Evolutionary conservation across 2,797 vertebrate species (phyloP).

Genomic region (Petrocephalus schoutedeni): DNA sequence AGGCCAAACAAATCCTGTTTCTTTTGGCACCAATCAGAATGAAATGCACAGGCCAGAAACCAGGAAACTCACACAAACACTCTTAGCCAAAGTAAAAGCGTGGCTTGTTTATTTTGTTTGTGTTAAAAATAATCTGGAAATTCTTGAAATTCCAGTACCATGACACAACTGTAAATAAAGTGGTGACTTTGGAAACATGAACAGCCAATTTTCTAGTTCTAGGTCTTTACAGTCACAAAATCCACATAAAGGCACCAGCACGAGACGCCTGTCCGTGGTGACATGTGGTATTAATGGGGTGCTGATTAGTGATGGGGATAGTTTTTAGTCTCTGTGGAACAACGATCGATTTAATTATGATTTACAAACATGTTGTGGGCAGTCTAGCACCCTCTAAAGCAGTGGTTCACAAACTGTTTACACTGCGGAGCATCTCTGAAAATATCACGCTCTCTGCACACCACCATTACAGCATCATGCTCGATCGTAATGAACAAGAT

Average conservation of each 20-base stretch:
- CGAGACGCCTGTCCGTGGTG: not conserved
- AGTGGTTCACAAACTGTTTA: not conserved
- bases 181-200: not conserved
- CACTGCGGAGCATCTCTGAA: not conserved
- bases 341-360: not conserved
- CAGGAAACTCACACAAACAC: not conserved
- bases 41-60: not conserved
- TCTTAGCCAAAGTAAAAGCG: not conserved
- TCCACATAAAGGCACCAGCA: not conserved
- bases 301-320: not conserved
- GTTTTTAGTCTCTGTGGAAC: not conserved
- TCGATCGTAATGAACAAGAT: not conserved
- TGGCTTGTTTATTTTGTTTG: not conserved
- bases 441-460: not conserved
- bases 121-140: not conserved
- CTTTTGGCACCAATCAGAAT: constrained; percentile 12
- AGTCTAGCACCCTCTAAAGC: not conserved
- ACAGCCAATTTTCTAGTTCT: not conserved
- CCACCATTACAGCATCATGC: not conserved
- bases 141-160: not conserved
- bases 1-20: constrained; percentile 34
- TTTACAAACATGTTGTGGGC: not conserved
- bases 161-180: not conserved
- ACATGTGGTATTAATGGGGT: not conserved
- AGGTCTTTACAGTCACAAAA: not conserved